A percentile compares a stretch with the other conserved stretches of the same genome.
Conservation (phyloP, 2,888 invertebrate species). For the Rhimphoctona megacephalus region DNA sequence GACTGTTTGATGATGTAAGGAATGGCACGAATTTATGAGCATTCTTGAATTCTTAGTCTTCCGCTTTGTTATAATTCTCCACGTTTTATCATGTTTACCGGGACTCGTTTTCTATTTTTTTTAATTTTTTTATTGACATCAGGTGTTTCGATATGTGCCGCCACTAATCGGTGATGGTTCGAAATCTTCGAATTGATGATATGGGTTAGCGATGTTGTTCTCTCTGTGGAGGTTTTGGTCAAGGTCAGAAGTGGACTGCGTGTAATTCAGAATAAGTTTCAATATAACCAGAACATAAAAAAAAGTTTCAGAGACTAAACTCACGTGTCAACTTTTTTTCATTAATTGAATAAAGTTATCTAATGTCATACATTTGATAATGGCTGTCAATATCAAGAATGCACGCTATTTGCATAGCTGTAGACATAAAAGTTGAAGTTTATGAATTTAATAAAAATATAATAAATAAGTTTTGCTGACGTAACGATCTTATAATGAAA, state of each 20-base stretch:
- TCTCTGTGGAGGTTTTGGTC: conserved; percentile 12
- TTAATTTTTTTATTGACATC: conserved; percentile 31
- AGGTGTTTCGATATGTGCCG: not conserved
- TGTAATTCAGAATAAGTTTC: not conserved
- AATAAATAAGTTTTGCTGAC: not conserved
- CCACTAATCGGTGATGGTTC: conserved; percentile 72
- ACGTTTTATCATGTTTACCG: not conserved
- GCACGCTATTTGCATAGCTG: not conserved
- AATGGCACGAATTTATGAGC: conserved; percentile 28
- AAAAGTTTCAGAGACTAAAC: not conserved
- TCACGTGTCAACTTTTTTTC: not conserved
- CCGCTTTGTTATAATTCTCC: conserved; percentile 4
- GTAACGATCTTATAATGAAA: no score
- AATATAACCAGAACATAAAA: no score
- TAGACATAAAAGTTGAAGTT: not conserved
- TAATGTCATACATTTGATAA: not conserved
- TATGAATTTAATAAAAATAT: not conserved
- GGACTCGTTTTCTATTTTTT: not conserved
- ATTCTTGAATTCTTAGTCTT: conserved; percentile 32
- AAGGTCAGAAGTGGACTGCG: not conserved
- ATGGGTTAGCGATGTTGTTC: not conserved
- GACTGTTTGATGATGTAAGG: conserved; percentile 19
- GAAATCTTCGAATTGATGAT: conserved; percentile 60
- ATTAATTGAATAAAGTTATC: not conserved
- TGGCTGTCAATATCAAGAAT: not conserved